phyloP scores from a whole-genome alignment of 2,888 invertebrate species.

The Neoaliturus tenellus region DNA sequence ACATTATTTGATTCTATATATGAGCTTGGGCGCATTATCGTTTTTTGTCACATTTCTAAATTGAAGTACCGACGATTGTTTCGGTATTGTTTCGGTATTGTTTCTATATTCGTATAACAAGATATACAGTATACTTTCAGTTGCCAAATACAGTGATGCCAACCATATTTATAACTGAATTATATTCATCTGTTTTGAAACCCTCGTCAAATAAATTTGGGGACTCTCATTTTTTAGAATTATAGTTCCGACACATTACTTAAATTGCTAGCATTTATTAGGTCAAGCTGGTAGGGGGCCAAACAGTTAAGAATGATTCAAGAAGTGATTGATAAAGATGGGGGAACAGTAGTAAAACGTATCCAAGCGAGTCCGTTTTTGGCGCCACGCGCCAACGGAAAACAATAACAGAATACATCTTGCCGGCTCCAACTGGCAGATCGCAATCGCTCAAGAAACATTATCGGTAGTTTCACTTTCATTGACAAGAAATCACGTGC shows the following conservation, averaged over 20 bases:
- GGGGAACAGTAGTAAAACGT: neutral
- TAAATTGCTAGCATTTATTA: neutral
- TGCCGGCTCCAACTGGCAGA: neutral
- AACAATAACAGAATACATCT: conserved; percentile 2
- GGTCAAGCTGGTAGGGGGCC: neutral
- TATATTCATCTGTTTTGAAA: neutral
- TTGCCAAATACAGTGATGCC: too few relatives aligned
- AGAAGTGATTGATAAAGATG: conserved; percentile 14
- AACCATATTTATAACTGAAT: too few relatives aligned
- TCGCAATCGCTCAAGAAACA: neutral
- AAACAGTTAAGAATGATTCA: conserved; percentile 16
- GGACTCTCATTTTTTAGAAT: neutral
- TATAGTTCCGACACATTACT: neutral
- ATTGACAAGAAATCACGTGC: too few relatives aligned
- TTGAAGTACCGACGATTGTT: too few relatives aligned
- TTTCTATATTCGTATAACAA: too few relatives aligned
- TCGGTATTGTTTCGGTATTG: too few relatives aligned
- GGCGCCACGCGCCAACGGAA: neutral
- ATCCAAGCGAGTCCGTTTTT: neutral
- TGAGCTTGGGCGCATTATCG: too few relatives aligned
- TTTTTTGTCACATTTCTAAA: too few relatives aligned
- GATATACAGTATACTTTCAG: too few relatives aligned
- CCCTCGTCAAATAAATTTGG: neutral
- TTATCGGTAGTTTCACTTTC: neutral
- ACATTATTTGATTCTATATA: too few relatives aligned